Evolutionary conservation across 2,888 invertebrate genomes (phyloP), one percentile per base, ranked within the genome.

Genomic region (Eupithecia centaureata): DNA sequence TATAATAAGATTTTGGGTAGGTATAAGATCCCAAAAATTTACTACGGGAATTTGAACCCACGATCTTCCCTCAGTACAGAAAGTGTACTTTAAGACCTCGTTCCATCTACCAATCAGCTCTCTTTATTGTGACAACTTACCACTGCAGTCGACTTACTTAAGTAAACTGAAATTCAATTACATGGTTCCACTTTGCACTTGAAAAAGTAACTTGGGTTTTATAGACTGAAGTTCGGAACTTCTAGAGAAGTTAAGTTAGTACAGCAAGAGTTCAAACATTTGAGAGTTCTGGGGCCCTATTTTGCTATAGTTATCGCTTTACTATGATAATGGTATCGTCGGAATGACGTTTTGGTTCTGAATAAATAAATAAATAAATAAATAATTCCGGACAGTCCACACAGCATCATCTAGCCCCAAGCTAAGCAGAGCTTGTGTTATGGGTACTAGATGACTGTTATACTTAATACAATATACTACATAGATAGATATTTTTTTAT

Each of bases 121-220:
- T 42, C 18, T 42, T 42, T 2, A 42, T 8, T 42, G 18, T 42
- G 42, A 18, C 42, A 42, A 18, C 42, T 5, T 8, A 56, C 54
- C 28, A 10, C 3, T 28, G 54, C 30, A 56, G 22, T 32, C 56
- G 4, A 57, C 32, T 56, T 5, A 12, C 32, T n/a, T 18, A 12
- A 57, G 57, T 57, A 32, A 57, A 32, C 57, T 57, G 13, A 32
- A 57, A 57, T 57, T 61, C 61, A 51, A 61, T 51, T 51, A 51
- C 32, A 60, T 18, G 22, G n/a, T 12, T 28, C 28, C 18, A 61
- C 51, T 61, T 32, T 57, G 32, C 56, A 30, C 56, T 30, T 30
- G 28, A 57, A 52, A 27, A 52, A 27, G 52, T 52, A 56, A 56
- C 56, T 56, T 56, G 10, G 30, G 32, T 52, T 57, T 32, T 57